Conservation (phyloP, 1,140 invertebrate genomes). For the Bombus superbus region DNA sequence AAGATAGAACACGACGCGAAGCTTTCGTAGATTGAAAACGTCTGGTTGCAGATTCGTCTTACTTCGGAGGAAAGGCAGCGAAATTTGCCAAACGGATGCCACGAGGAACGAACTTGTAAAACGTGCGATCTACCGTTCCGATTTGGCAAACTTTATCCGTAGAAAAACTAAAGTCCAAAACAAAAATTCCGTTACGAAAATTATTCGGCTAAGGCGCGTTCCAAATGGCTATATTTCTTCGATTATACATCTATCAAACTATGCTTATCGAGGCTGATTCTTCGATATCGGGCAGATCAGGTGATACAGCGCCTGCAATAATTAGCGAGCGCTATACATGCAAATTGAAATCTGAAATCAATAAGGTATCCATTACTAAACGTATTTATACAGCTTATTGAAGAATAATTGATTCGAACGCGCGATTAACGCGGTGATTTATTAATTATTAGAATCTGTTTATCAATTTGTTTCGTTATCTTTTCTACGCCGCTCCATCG, state of each 20-base stretch:
- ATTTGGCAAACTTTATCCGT: background rate
- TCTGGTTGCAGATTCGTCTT: background rate
- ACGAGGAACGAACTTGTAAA: background rate
- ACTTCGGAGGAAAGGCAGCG: too few species aligned
- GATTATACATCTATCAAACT: too few species aligned
- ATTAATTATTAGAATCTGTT: background rate
- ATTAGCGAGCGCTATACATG: background rate
- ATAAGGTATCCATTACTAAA: background rate
- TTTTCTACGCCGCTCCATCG: too few species aligned
- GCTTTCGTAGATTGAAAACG: background rate
- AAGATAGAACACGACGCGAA: too few species aligned
- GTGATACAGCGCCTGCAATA: background rate
- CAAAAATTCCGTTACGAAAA: background rate
- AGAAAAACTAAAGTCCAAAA: background rate
- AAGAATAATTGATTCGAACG: too few species aligned
- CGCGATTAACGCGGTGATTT: background rate
- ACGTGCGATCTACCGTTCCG: background rate
- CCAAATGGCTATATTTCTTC: background rate
- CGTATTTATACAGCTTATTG: background rate
- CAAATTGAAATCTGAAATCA: background rate
- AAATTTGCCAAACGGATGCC: slow-evolving; percentile 6
- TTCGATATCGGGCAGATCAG: background rate
- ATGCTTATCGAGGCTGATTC: too few species aligned
- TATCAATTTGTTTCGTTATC: background rate
- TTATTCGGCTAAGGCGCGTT: background rate